Conservation (phyloP, 2,797 vertebrate genomes). For the Gallirallus australis region DNA sequence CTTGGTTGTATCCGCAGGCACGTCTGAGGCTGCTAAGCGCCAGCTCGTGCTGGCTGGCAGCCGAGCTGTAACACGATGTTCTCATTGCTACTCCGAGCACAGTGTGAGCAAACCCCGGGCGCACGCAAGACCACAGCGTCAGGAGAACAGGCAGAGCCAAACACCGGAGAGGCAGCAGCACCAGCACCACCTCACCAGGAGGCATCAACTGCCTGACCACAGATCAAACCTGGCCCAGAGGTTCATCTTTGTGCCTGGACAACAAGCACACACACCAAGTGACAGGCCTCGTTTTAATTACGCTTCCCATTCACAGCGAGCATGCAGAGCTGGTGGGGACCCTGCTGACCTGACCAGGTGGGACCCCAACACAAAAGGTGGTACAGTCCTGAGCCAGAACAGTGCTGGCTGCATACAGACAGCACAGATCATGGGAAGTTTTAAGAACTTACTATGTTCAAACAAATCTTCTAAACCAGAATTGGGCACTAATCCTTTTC, state of each 20-base stretch:
- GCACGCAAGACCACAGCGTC: rapidly evolving
- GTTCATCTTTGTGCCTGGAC: neutral
- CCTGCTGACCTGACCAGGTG: rapidly evolving
- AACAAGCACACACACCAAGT: neutral
- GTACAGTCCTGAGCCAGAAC: neutral
- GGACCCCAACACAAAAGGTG: rapidly evolving
- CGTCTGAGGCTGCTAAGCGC: rapidly evolving
- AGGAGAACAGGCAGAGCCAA: neutral
- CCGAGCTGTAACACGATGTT: neutral
- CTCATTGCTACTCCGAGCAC: neutral
- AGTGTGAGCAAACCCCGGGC: rapidly evolving
- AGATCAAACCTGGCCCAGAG: neutral
- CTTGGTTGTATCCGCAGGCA: rapidly evolving
- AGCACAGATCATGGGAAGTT: neutral
- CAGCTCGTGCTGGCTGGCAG: rapidly evolving
- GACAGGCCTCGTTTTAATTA: neutral
- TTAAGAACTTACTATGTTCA: neutral
- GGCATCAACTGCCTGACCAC: rapidly evolving
- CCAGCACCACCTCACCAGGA: rapidly evolving
- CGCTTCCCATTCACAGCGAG: rapidly evolving
- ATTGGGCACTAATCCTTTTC: neutral
- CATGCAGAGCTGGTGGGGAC: neutral
- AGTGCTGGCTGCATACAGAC: neutral
- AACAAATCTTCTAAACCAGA: neutral
- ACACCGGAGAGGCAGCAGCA: rapidly evolving